Evolutionary conservation across 2,888 invertebrate genomes (phyloP), one percentile per base, ranked within the genome.

Genomic region (Drosophila emarginata): DNA sequence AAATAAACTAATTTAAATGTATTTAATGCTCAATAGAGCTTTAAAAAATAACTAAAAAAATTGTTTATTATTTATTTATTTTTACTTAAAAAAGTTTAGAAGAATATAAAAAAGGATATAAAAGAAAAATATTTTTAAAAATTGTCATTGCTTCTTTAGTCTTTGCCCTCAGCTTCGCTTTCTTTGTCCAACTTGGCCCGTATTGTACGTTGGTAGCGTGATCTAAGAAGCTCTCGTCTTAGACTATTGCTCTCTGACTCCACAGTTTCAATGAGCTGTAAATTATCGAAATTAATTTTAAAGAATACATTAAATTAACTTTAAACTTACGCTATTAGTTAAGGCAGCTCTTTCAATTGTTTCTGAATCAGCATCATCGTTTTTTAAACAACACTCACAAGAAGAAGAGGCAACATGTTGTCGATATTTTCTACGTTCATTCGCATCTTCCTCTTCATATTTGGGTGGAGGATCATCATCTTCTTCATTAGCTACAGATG

Each of bases 201-300:
- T 4, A 73, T 51, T 18, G 60, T 79, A 26, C 76, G 83, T 37
- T 89, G 89, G 11, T 78, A 72, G 37, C 90, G 89, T 4, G 89
- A 88, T 4, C 90, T 78, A n/a, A 91, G 63, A 2, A 90, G 77
- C 60, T 91, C 90, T 18, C 91, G 80, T 7, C 90, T 77, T 37
- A 91, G 65, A 7, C 76, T 76, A 77, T 87, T 85, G 36, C 88
- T 89, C 60, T 91, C 89, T 2, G 81, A 64, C 62, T 90, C 89
- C 0, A 83, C 85, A 2, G 77, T 89, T 67, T 90, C 67, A 5
- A 86, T 61, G 2, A 91, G 71, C 91, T 90, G 65, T 0, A 72
- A 69, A 9, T 40, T 28, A 45, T 1, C 1, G 61, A 58, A 3
- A 5, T 6, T 5, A 12, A 36, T 14, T 15, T 57, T 28, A 53